phyloP scores from a whole-genome alignment of 2,113 vertebrate genomes.

The Rhynchomys soricoides region DNA sequence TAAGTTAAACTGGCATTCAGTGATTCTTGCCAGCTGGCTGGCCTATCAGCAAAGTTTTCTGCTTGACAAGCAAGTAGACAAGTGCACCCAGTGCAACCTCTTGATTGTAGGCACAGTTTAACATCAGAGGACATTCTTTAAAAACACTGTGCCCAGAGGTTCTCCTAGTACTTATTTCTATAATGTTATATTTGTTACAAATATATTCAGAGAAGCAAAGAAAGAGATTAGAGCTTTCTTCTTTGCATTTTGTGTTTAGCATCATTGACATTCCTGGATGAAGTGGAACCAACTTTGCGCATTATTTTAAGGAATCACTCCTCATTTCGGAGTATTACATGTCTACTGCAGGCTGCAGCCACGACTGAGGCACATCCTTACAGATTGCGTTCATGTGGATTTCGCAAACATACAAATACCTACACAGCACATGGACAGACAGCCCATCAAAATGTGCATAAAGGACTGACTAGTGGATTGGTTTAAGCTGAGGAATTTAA shows the following conservation, averaged over 20 bases:
- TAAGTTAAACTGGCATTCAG: constrained; percentile 33
- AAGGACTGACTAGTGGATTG: not conserved
- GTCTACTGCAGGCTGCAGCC: not conserved
- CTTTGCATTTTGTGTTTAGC: not conserved
- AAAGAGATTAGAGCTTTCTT: not conserved
- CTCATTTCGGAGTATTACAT: not conserved
- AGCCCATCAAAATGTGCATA: constrained; percentile 18
- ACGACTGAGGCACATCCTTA: not conserved
- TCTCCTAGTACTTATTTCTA: not conserved
- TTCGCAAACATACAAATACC: too few species aligned
- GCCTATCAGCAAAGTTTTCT: constrained; percentile 39
- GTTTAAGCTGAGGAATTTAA: constrained; percentile 39
- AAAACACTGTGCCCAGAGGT: not conserved
- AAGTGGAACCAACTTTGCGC: constrained; percentile 2
- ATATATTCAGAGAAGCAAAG: not conserved
- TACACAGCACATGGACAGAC: not conserved
- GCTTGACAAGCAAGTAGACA: constrained; percentile 46
- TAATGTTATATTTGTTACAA: not conserved
- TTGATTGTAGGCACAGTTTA: constrained; percentile 8
- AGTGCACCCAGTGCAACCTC: not conserved
- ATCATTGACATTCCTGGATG: not conserved
- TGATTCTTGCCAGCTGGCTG: constrained; percentile 48
- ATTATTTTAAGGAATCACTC: not conserved
- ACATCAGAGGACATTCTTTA: constrained; percentile 2
- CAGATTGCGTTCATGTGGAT: not conserved